Evolutionary conservation across 2,113 vertebrate species (phyloP), one percentile per base, ranked within the genome.

Genomic region (Nothobranchius furzeri): DNA sequence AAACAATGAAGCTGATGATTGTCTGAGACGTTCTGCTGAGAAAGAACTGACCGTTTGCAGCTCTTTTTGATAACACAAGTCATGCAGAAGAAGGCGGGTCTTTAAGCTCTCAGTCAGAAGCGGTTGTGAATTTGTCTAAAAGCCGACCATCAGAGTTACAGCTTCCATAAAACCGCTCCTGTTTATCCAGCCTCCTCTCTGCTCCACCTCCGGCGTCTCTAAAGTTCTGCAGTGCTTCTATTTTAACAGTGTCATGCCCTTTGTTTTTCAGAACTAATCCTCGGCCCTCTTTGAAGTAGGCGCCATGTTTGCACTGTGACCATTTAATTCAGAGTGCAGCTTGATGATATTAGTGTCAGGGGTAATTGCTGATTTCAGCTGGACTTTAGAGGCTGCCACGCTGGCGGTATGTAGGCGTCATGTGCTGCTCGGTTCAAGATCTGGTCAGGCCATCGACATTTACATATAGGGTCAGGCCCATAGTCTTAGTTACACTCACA

Each of bases 341-440:
- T 83, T 82, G 76, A 88, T 87, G 82, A 85, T 81, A 85, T 90
- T 82, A 73, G 84, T 83, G 86, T 92, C 90, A 79, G 81, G 84
- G 83, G 84, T 75, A 90, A 87, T 87, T 82, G 85, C 68, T 82
- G 76, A 75, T 76, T 78, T 80, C 52, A 67, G 65, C 15, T 53
- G 57, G 64, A 77, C 60, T 87, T 81, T 68, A 68, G 74, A 70
- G 74, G 74, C 73, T 53, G 80, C 68, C 63, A 53, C 25, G 70
- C 66, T 50, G 73, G 63, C 50, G 65, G 76, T 84, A 85, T 81
- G 70, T 75, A 68, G 82, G 76, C 81, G 63, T 91, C 90, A 92
- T 88, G 85, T 88, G 89, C 78, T 78, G 74, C 68, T 65, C 43
- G 50, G 86, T 86, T 90, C 85, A 90, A 67, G 70, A 78, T 70